A percentile compares a stretch with the other conserved stretches of the same genome.
Evolutionary conservation across 2,888 invertebrate species (phyloP).

Genomic region (Emmelina monodactyla): DNA sequence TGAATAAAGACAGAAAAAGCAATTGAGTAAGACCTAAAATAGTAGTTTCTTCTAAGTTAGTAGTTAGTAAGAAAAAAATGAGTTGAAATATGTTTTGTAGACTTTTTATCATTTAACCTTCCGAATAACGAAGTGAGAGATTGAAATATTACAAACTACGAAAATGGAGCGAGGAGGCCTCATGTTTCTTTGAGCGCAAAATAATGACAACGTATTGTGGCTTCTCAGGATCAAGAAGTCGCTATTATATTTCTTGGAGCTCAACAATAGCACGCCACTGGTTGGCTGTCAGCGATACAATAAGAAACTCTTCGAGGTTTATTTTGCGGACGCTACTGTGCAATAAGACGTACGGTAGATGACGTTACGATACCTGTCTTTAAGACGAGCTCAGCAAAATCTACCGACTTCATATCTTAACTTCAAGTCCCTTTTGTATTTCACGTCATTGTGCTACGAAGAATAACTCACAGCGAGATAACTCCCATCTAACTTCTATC

Average conservation of each 20-base stretch:
- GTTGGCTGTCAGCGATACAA: slow-evolving; percentile 57
- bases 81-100: too few relatives aligned
- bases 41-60: too few relatives aligned
- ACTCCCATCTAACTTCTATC: too few relatives aligned
- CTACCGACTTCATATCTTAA: slow-evolving; percentile 25
- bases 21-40: too few relatives aligned
- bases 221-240: slow-evolving; percentile 49
- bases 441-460: too few relatives aligned
- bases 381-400: slow-evolving; percentile 29
- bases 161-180: slow-evolving; percentile 28
- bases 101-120: too few relatives aligned
- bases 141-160: too few relatives aligned
- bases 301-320: slow-evolving; percentile 47
- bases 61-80: too few relatives aligned
- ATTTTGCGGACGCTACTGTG: slow-evolving; percentile 35
- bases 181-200: slow-evolving; percentile 30
- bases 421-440: too few relatives aligned
- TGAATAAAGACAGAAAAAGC: too few relatives aligned
- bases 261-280: slow-evolving; percentile 47
- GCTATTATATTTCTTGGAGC: slow-evolving; percentile 55
- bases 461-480: too few relatives aligned
- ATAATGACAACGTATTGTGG: slow-evolving; percentile 54
- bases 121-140: too few relatives aligned
- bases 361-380: slow-evolving; percentile 43
- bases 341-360: slow-evolving; percentile 39